These are phyloP conservation scores for Caranx melampygus DNA, from an alignment of 2,113 vertebrate genomes.

Conservation along the genomic window DNA sequence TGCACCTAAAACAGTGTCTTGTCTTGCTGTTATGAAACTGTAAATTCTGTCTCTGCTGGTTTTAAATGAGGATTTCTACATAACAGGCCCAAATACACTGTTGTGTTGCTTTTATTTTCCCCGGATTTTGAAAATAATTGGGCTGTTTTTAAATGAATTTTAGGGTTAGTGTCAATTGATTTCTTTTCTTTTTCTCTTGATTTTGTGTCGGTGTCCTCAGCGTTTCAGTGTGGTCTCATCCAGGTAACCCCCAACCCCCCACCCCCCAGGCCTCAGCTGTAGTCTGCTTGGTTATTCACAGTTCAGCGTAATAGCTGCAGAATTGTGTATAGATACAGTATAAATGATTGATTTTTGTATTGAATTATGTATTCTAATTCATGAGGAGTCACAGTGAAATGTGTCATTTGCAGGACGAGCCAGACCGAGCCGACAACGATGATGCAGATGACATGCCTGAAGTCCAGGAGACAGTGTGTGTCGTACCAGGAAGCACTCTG, in stretches of 20 bases:
- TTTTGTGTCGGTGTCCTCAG: constrained; percentile 15
- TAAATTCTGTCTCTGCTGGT: no score
- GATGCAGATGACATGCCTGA: constrained; percentile 93
- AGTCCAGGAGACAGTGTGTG: constrained; percentile 92
- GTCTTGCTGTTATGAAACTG: neutral
- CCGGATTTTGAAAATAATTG: neutral
- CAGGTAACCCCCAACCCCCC: constrained; percentile 15
- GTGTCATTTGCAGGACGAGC: constrained; percentile 76
- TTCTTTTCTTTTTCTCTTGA: constrained; percentile 3
- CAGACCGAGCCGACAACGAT: constrained; percentile 83
- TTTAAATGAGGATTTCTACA: no score
- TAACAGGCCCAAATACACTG: no score
- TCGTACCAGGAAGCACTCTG: constrained; percentile 93
- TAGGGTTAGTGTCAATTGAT: neutral
- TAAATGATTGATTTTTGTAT: no score
- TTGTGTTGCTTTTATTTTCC: neutral
- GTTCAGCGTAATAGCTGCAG: constrained; percentile 4
- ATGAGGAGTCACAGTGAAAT: neutral
- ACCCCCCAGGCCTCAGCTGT: neutral
- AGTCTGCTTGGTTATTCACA: constrained; percentile 29
- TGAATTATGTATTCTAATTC: neutral
- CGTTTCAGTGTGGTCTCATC: constrained; percentile 23
- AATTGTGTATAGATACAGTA: neutral
- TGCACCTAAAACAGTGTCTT: neutral
- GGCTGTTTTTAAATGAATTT: neutral